Percentiles rank a stretch among this genome's conserved stretches.
These are phyloP conservation scores for Drosophila phalerata DNA, from an alignment of 2,888 invertebrate species.

Conservation along the genomic window DNA sequence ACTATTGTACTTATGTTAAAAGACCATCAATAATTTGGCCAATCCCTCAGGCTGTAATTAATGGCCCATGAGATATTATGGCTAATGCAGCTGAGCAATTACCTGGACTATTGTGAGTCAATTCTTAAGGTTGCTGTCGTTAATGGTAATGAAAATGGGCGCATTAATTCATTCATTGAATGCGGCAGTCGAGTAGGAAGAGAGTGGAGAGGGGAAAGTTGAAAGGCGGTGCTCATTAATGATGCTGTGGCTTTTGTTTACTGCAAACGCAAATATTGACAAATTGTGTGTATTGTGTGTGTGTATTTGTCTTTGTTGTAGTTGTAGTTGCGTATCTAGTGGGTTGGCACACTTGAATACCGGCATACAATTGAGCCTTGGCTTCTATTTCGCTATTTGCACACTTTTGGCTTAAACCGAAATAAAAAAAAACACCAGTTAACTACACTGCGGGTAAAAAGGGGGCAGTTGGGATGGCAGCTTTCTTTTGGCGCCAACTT, in stretches of 20 bases:
- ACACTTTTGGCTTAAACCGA: slow-evolving; percentile 30
- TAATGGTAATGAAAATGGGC: slow-evolving; percentile 23
- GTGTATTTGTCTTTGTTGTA: slow-evolving; percentile 2
- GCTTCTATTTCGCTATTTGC: slow-evolving; percentile 44
- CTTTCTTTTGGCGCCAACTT: slow-evolving; percentile 59
- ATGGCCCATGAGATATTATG: slow-evolving; percentile 20
- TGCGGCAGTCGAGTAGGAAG: background rate
- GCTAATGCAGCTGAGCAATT: slow-evolving; percentile 40
- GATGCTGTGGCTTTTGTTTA: slow-evolving; percentile 39
- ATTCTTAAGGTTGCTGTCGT: slow-evolving; percentile 36
- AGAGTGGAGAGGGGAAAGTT: background rate
- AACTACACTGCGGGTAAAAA: background rate
- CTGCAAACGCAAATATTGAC: slow-evolving; percentile 51
- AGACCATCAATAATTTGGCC: slow-evolving; percentile 33
- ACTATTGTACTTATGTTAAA: background rate
- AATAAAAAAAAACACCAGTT: background rate
- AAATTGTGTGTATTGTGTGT: slow-evolving; percentile 28
- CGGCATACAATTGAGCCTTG: slow-evolving; percentile 43
- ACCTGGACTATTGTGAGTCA: slow-evolving; percentile 40
- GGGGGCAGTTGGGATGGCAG: slow-evolving; percentile 7
- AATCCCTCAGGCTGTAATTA: slow-evolving; percentile 37
- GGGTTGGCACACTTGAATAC: slow-evolving; percentile 53
- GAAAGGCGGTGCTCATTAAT: slow-evolving; percentile 13
- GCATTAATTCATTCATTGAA: slow-evolving; percentile 43
- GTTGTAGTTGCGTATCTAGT: slow-evolving; percentile 29